Evolutionary conservation across 1,140 invertebrate genomes (phyloP).

Genomic region (Zaprionus nigranus): DNA sequence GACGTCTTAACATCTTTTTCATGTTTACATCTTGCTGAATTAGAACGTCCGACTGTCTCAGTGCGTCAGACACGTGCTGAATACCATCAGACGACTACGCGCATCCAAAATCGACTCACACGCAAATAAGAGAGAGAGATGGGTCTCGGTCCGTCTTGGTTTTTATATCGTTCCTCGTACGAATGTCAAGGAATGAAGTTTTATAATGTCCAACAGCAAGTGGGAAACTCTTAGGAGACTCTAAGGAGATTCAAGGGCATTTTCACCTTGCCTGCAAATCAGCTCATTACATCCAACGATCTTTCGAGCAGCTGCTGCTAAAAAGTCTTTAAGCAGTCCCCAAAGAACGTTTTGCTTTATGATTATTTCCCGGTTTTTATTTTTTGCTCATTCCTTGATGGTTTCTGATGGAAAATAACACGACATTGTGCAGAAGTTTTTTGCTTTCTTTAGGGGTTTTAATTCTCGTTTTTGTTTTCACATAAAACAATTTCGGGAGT

Average conservation of each 20-base stretch:
- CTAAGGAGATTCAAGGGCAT: background rate
- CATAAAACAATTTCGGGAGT: conserved; percentile 31
- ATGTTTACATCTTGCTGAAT: conserved; percentile 75
- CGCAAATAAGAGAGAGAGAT: background rate
- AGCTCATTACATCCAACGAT: conserved; percentile 3
- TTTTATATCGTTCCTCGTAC: background rate
- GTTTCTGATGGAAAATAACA: conserved; percentile 7
- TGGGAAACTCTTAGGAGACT: background rate
- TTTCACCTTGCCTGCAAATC: conserved; percentile 9
- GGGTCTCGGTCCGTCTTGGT: background rate
- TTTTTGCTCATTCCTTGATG: background rate
- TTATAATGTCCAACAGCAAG: background rate
- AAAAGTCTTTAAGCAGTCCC: background rate
- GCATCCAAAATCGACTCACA: conserved; percentile 8
- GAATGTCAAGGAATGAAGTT: background rate
- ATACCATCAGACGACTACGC: background rate
- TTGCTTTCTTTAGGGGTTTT: conserved; percentile 17
- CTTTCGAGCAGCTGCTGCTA: background rate
- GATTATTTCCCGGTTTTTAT: background rate
- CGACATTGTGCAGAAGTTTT: conserved; percentile 1
- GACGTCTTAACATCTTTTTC: conserved; percentile 68
- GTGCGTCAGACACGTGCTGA: background rate
- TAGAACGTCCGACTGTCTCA: conserved; percentile 33
- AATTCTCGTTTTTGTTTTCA: conserved; percentile 20
- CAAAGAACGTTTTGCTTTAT: background rate